A percentile compares a stretch with the other conserved stretches of the same genome.
Conservation (phyloP, 2,113 vertebrate genomes). For the Nyctereutes procyonoides region DNA sequence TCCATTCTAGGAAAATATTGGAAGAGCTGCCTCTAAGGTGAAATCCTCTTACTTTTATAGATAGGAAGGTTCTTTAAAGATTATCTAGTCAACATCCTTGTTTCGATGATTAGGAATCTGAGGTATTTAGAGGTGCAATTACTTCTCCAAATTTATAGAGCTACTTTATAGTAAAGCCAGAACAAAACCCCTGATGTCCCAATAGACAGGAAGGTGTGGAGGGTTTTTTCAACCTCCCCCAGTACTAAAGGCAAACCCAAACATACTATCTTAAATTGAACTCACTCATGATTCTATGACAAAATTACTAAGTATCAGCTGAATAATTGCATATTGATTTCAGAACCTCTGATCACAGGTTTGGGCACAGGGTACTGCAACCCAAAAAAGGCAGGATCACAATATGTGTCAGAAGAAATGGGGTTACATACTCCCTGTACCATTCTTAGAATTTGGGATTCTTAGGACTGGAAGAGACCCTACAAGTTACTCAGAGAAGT, state of each 20-base stretch:
- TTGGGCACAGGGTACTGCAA: background rate
- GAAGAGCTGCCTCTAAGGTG: background rate
- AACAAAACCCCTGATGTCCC: background rate
- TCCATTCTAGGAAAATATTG: background rate
- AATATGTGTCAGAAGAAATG: background rate
- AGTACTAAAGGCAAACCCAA: background rate
- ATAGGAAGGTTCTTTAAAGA: background rate
- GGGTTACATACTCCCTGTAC: background rate
- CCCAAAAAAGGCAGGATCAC: background rate
- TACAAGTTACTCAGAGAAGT: background rate
- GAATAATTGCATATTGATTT: background rate
- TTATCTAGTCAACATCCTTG: background rate
- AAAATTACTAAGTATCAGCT: background rate
- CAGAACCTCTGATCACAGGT: background rate
- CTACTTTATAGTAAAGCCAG: constrained; percentile 7
- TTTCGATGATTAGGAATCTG: background rate
- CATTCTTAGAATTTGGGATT: constrained; percentile 19
- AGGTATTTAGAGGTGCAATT: background rate
- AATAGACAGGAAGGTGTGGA: background rate
- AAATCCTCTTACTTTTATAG: background rate
- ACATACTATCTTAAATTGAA: background rate
- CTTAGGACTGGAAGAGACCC: background rate
- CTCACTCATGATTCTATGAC: background rate
- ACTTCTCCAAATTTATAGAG: background rate
- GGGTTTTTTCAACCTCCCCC: background rate